These are phyloP conservation scores for Poecile montanus DNA, from an alignment of 2,797 vertebrate genomes.

Conservation along the genomic window DNA sequence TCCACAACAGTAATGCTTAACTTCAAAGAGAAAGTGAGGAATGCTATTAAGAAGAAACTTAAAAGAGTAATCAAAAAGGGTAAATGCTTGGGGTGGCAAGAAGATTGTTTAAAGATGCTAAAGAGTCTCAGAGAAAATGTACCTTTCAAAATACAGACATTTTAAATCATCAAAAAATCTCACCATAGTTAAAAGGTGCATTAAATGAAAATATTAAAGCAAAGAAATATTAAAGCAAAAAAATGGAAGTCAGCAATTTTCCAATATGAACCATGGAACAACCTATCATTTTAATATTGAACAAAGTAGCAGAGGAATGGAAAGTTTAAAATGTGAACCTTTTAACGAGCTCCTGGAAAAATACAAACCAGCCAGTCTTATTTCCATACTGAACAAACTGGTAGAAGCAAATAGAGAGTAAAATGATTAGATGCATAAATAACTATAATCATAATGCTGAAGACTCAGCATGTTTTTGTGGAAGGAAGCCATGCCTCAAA, in stretches of 20 bases:
- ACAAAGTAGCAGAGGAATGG: conserved; percentile 6
- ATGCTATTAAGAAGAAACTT: conserved; percentile 14
- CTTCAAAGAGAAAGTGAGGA: background rate
- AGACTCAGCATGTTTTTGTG: conserved; percentile 39
- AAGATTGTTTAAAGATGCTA: conserved; percentile 12
- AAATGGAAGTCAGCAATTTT: conserved; percentile 18
- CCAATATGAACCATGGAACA: conserved; percentile 19
- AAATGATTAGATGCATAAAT: conserved; percentile 44
- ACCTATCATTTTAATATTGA: conserved; percentile 26
- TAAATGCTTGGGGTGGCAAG: background rate
- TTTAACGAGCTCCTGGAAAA: conserved; percentile 41
- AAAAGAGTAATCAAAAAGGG: background rate
- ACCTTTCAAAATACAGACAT: background rate
- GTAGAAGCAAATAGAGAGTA: conserved; percentile 30
- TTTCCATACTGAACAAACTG: conserved; percentile 61
- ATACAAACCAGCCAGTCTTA: conserved; percentile 6
- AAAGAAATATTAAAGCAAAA: background rate
- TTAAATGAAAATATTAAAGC: conserved; percentile 3
- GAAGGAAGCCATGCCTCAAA: conserved; percentile 7
- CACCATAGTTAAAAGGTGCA: background rate
- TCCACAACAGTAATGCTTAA: background rate
- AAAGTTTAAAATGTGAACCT: conserved; percentile 8
- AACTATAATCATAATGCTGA: conserved; percentile 43
- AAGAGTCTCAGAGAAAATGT: background rate
- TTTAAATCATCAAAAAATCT: background rate